phyloP scores from a whole-genome alignment of 1,140 invertebrate genomes.

The Heliothis subflexa region DNA sequence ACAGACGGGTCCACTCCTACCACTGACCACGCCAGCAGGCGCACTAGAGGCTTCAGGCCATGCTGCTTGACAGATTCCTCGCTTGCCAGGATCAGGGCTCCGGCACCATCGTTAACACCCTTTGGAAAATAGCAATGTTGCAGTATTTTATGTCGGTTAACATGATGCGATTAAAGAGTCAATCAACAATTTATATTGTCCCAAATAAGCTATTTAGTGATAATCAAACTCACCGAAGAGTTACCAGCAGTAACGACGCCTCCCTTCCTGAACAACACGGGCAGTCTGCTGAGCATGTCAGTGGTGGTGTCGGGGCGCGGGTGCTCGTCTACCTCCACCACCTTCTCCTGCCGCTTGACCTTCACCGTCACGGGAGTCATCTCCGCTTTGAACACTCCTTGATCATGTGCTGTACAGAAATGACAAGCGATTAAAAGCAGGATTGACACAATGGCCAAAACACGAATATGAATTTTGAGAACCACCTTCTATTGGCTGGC shows the following conservation, averaged over 20 bases:
- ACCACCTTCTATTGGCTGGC: background rate
- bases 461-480: too few relatives aligned
- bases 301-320: slow-evolving; percentile 94
- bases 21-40: slow-evolving; percentile 91
- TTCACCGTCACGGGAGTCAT: slow-evolving; percentile 95
- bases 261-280: slow-evolving; percentile 97
- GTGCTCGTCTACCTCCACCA: slow-evolving; percentile 96
- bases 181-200: too few relatives aligned
- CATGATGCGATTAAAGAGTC: background rate
- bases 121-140: slow-evolving; percentile 34
- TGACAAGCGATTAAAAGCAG: too few relatives aligned
- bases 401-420: slow-evolving; percentile 90
- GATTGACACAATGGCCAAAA: too few relatives aligned
- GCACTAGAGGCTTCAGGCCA: slow-evolving; percentile 92
- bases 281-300: slow-evolving; percentile 93
- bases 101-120: slow-evolving; percentile 98
- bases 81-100: slow-evolving; percentile 95
- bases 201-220: too few relatives aligned
- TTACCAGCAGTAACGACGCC: slow-evolving; percentile 98
- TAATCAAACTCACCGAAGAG: slow-evolving; percentile 91
- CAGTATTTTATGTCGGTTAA: background rate
- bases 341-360: slow-evolving; percentile 92
- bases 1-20: slow-evolving; percentile 95
- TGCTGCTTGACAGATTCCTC: slow-evolving; percentile 95
- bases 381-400: slow-evolving; percentile 95